phyloP scores from a whole-genome alignment of 2,113 vertebrate species.

The Macquaria ambigua region DNA sequence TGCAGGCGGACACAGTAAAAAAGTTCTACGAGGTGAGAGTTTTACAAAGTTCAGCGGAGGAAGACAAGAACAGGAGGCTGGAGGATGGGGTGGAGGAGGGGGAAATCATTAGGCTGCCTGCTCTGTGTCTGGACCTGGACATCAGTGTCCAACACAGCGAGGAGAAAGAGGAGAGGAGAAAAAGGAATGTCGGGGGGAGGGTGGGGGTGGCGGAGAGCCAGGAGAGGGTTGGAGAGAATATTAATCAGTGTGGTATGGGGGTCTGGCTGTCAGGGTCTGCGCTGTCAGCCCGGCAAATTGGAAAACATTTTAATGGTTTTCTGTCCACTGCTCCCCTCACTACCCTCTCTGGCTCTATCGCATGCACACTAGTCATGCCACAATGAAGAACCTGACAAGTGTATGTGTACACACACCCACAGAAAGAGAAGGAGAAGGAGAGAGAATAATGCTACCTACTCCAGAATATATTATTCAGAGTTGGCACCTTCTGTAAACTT shows the following conservation, averaged over 20 bases:
- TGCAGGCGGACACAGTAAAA: slow-evolving; percentile 88
- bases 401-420: slow-evolving; percentile 30
- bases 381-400: slow-evolving; percentile 64
- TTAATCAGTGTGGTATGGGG: slow-evolving; percentile 72
- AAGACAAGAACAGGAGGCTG: slow-evolving; percentile 44
- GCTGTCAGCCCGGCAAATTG: slow-evolving; percentile 80
- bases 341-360: slow-evolving; percentile 49
- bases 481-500: slow-evolving; percentile 34
- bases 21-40: slow-evolving; percentile 90
- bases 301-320: slow-evolving; percentile 85
- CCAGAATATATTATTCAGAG: slow-evolving; percentile 38
- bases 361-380: slow-evolving; percentile 58
- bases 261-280: slow-evolving; percentile 75
- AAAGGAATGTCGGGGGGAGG: slow-evolving; percentile 28
- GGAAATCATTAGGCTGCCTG: slow-evolving; percentile 70
- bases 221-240: slow-evolving; percentile 63
- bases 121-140: slow-evolving; percentile 64
- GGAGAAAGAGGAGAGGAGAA: slow-evolving; percentile 52
- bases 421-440: not conserved
- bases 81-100: not conserved
- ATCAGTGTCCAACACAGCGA: slow-evolving; percentile 67
- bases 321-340: slow-evolving; percentile 66
- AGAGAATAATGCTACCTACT: slow-evolving; percentile 16
- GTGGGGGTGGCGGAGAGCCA: not conserved
- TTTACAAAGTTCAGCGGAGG: slow-evolving; percentile 61